A percentile compares a stretch with the other conserved stretches of the same genome.
These are phyloP conservation scores for Cyprinodon variegatus DNA, from an alignment of 2,113 vertebrate species.

Conservation along the genomic window DNA sequence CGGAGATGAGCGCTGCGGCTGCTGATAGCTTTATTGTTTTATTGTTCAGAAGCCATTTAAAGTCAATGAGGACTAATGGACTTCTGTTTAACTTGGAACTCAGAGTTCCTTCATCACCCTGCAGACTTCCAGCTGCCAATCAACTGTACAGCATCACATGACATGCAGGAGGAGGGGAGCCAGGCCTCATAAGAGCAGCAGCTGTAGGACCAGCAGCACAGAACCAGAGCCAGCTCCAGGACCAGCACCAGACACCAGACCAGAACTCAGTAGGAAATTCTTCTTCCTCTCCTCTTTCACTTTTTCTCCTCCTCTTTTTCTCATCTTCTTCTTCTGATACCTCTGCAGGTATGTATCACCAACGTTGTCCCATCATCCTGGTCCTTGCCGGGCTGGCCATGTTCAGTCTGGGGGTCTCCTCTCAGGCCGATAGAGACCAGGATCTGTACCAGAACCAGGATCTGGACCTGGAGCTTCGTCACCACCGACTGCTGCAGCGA, in stretches of 20 bases:
- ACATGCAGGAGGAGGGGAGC: constrained; percentile 32
- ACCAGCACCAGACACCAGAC: constrained; percentile 41
- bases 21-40: constrained; percentile 75
- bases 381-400: constrained; percentile 84
- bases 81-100: constrained; percentile 37
- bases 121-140: constrained; percentile 43
- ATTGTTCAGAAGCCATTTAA: constrained; percentile 65
- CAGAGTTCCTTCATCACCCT: constrained; percentile 55
- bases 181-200: constrained; percentile 68
- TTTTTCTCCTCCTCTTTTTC: too few relatives aligned
- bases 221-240: constrained; percentile 32
- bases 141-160: constrained; percentile 18
- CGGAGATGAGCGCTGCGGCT: constrained; percentile 42
- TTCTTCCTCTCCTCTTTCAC: background rate
- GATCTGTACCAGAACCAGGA: constrained; percentile 58
- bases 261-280: constrained; percentile 35
- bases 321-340: constrained; percentile 33
- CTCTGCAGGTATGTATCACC: constrained; percentile 57
- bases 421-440: constrained; percentile 82
- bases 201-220: constrained; percentile 34
- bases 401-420: constrained; percentile 78
- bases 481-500: constrained; percentile 89
- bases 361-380: constrained; percentile 79
- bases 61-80: constrained; percentile 70
- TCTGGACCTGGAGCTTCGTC: constrained; percentile 76